Conservation (phyloP, 2,113 vertebrate species). For the Halcyon senegalensis region DNA sequence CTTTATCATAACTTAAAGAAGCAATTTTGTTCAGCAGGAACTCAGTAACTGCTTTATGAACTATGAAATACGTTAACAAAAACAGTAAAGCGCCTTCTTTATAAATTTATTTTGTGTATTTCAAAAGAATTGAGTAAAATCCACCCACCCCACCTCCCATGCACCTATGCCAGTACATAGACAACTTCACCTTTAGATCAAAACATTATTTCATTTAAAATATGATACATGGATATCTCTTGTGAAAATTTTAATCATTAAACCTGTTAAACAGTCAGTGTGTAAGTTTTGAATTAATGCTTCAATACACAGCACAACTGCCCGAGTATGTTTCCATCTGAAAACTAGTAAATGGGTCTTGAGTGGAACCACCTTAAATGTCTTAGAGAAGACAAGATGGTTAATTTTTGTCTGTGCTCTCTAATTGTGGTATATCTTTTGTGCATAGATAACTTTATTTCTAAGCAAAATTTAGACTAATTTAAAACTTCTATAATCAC, state of each 20-base stretch:
- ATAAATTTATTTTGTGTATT: neutral
- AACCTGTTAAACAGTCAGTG: neutral
- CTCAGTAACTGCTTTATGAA: neutral
- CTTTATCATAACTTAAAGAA: neutral
- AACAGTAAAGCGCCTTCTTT: neutral
- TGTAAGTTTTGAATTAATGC: neutral
- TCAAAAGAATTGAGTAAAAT: neutral
- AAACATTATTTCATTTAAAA: neutral
- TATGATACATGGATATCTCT: neutral
- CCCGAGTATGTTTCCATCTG: neutral
- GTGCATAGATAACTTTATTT: neutral
- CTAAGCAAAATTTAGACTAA: neutral
- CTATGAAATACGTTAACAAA: neutral
- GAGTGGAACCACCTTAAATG: neutral
- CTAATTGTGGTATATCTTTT: neutral
- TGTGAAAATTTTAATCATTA: neutral
- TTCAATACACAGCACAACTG: neutral
- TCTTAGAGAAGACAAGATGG: neutral
- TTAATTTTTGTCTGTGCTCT: neutral
- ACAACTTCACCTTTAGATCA: neutral
- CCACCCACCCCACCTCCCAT: too few species aligned
- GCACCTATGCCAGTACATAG: neutral
- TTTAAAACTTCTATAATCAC: neutral
- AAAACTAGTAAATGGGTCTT: neutral
- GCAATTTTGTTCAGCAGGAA: neutral